These are phyloP conservation scores for Brachyalestes nurse DNA, from an alignment of 2,797 vertebrate species.

Conservation along the genomic window DNA sequence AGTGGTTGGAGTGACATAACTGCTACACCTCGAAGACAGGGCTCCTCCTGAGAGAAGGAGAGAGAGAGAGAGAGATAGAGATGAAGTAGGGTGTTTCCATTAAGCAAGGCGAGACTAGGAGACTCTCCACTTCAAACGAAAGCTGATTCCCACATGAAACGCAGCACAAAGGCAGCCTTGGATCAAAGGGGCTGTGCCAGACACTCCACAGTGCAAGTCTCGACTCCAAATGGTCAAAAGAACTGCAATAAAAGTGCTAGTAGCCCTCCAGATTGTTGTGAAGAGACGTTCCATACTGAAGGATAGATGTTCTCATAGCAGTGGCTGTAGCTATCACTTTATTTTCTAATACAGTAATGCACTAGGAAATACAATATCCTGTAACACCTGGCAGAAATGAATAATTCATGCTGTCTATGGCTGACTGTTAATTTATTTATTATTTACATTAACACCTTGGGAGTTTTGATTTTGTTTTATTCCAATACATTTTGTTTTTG, in stretches of 20 bases:
- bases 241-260: not conserved
- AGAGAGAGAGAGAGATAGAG: not conserved
- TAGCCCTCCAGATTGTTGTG: not conserved
- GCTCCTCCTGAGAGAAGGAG: not conserved
- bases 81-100: not conserved
- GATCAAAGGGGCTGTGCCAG: conserved; percentile 19
- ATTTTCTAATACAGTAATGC: not conserved
- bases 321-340: not conserved
- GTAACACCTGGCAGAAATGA: not conserved
- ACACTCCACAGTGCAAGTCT: not conserved
- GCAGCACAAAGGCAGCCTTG: not conserved
- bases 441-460: not conserved
- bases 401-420: not conserved
- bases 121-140: conserved; percentile 8
- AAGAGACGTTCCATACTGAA: not conserved
- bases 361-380: not conserved
- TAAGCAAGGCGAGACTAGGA: not conserved
- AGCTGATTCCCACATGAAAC: conserved; percentile 16
- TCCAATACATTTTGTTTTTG: no score
- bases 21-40: not conserved
- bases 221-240: conserved; percentile 3
- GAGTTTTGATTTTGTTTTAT: no score
- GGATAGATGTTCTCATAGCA: not conserved
- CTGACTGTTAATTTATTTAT: no score
- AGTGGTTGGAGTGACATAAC: conserved; percentile 18